Evolutionary conservation across 1,140 invertebrate genomes (phyloP).

Genomic region (Dryas iulia): DNA sequence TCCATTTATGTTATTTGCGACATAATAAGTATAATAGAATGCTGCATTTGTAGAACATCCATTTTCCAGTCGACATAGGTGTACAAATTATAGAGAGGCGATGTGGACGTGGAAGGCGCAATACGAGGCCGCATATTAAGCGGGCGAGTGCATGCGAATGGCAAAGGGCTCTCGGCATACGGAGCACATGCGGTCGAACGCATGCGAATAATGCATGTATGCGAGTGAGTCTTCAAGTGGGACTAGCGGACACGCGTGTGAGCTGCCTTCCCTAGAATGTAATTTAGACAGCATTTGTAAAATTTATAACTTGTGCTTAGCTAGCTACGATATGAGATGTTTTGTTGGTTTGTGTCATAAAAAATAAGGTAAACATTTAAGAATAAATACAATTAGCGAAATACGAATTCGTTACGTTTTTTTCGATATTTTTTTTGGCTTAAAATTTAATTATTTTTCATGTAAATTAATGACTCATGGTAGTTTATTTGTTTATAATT

Average conservation of each 20-base stretch:
- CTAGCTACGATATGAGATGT: no score
- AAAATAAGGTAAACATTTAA: no score
- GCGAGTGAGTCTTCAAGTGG: constrained; percentile 16
- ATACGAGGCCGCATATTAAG: constrained; percentile 32
- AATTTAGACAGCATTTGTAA: neutral
- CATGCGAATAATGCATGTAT: constrained; percentile 22
- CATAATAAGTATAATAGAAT: neutral
- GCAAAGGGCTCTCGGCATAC: constrained; percentile 19
- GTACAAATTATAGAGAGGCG: constrained; percentile 14
- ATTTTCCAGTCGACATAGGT: constrained; percentile 15
- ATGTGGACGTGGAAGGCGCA: constrained; percentile 15
- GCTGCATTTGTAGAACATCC: neutral
- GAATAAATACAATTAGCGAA: no score
- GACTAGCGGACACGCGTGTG: constrained; percentile 3
- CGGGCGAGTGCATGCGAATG: constrained; percentile 25
- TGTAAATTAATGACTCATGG: no score
- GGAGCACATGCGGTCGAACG: constrained; percentile 19
- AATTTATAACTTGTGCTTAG: neutral
- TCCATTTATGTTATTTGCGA: neutral
- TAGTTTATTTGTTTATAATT: no score
- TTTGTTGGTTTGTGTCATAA: no score
- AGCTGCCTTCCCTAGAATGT: neutral
- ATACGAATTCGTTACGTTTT: no score
- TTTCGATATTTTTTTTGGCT: no score
- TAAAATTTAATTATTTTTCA: no score